Conservation (phyloP, 2,797 vertebrate species). For the Alcedo atthis region DNA sequence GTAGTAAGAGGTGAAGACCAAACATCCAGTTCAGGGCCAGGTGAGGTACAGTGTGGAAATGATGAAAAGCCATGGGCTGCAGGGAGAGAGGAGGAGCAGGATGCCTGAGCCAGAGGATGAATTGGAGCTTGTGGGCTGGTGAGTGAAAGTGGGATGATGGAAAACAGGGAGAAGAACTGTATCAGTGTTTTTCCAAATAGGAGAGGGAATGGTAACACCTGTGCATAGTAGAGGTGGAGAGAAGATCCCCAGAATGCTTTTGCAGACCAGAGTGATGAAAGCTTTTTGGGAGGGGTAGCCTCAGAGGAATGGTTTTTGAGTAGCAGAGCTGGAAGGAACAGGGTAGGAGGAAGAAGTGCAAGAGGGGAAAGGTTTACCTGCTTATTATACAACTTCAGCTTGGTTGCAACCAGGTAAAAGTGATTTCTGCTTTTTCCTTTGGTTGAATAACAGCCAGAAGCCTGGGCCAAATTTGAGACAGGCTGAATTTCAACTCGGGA, state of each 20-base stretch:
- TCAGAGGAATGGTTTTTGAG: neutral
- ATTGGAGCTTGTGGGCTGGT: neutral
- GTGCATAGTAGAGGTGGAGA: fast-evolving
- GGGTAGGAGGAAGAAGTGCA: neutral
- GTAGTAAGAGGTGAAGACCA: neutral
- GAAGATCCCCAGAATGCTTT: neutral
- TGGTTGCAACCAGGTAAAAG: neutral
- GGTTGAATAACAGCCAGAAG: neutral
- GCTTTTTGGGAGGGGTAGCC: neutral
- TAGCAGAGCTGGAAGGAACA: neutral
- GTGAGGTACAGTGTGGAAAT: neutral
- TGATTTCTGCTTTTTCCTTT: neutral
- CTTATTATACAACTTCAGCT: neutral
- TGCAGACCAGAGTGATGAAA: neutral
- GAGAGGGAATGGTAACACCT: fast-evolving
- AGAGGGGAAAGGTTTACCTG: neutral
- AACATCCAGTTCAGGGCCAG: neutral
- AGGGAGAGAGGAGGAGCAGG: neutral
- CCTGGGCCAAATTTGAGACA: neutral
- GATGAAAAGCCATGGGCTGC: neutral
- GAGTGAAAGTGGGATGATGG: fast-evolving
- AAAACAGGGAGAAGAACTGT: neutral
- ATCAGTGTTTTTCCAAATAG: fast-evolving
- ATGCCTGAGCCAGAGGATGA: fast-evolving
- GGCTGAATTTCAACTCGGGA: neutral